Evolutionary conservation across 1,140 invertebrate genomes (phyloP).

Genomic region (Trissolcus basalis): DNA sequence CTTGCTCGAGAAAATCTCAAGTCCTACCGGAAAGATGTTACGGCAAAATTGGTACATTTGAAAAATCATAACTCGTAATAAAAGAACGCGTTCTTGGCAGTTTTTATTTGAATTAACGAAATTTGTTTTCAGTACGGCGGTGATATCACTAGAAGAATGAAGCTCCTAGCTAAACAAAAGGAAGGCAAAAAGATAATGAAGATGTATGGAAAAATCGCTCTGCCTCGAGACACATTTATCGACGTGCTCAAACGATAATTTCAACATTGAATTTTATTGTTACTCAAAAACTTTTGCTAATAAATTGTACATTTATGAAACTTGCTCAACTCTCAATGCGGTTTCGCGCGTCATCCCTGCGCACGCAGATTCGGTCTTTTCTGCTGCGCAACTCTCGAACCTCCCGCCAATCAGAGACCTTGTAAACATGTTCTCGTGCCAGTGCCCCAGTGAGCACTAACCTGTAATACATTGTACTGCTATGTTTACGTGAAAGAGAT

Average conservation of each 20-base stretch:
- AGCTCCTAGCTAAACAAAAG: constrained; percentile 91
- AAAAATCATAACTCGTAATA: background rate
- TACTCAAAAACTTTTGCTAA: constrained; percentile 8
- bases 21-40: constrained; percentile 93
- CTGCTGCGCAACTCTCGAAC: background rate
- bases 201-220: constrained; percentile 90
- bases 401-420: background rate
- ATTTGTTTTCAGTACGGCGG: constrained; percentile 88
- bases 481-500: background rate
- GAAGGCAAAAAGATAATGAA: constrained; percentile 96
- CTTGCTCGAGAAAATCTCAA: constrained; percentile 91
- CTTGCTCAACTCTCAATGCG: background rate
- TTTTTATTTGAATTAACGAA: background rate
- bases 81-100: background rate
- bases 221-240: constrained; percentile 96
- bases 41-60: constrained; percentile 88
- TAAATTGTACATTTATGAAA: constrained; percentile 9
- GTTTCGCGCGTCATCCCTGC: too few relatives aligned
- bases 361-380: background rate
- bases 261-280: background rate
- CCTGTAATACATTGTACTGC: background rate
- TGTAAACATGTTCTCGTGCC: constrained; percentile 3
- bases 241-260: constrained; percentile 89
- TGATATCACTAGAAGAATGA: constrained; percentile 92
- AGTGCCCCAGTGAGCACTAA: background rate